Percentiles rank a stretch among this genome's conserved stretches.
Evolutionary conservation across 2,888 invertebrate genomes (phyloP).

Genomic region (Zhengitettix transpicula): DNA sequence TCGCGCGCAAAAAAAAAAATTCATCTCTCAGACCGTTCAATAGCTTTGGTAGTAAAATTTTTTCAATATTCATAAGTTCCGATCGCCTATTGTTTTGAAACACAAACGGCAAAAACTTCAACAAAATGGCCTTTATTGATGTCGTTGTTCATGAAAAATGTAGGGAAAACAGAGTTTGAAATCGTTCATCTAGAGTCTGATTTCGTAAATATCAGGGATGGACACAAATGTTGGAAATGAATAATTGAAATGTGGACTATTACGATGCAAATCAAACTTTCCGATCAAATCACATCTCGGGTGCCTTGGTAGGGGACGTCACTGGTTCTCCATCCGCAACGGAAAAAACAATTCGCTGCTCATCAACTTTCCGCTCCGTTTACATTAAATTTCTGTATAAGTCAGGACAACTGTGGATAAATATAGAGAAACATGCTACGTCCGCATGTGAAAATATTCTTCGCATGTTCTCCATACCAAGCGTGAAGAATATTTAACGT

Average conservation of each 20-base stretch:
- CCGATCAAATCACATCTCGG: background rate
- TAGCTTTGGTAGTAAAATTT: background rate
- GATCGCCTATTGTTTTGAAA: background rate
- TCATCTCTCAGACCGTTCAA: no score
- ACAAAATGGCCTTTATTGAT: background rate
- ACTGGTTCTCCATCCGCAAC: no score
- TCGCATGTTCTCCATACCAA: no score
- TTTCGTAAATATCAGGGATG: background rate
- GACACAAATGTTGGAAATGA: background rate
- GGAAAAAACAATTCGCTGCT: no score
- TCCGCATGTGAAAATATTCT: no score
- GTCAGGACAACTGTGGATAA: no score
- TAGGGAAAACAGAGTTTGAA: background rate
- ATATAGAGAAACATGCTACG: no score
- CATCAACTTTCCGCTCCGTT: no score
- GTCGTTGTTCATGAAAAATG: background rate
- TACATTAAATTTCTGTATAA: no score
- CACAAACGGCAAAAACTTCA: background rate
- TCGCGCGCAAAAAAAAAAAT: background rate
- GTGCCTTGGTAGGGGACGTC: no score
- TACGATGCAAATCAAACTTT: background rate
- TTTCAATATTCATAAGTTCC: background rate
- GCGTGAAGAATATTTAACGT: no score
- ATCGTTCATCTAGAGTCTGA: background rate
- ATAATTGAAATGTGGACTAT: background rate